Evolutionary conservation across 2,113 vertebrate genomes (phyloP).

Genomic region (Phaethornis superciliosus): DNA sequence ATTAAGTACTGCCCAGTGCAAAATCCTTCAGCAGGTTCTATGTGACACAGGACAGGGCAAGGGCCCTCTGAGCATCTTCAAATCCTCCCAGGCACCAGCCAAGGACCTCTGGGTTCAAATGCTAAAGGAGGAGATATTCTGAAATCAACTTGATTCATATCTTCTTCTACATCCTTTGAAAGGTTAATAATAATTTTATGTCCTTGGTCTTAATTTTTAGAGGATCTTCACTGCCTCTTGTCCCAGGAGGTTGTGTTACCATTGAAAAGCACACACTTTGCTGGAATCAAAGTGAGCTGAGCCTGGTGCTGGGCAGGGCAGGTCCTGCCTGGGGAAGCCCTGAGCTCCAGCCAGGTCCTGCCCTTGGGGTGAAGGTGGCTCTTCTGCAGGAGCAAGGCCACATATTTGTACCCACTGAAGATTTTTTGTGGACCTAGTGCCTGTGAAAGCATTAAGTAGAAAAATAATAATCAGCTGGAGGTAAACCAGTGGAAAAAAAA

Average conservation of each 20-base stretch:
- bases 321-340: background rate
- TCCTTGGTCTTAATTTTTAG: background rate
- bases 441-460: background rate
- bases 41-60: background rate
- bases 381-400: background rate
- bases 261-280: background rate
- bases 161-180: background rate
- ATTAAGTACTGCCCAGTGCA: background rate
- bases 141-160: background rate
- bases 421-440: background rate
- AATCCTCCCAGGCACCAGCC: background rate
- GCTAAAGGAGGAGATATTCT: background rate
- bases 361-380: background rate
- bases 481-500: background rate
- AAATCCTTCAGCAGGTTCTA: background rate
- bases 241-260: background rate
- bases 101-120: background rate
- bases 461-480: background rate
- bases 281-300: background rate
- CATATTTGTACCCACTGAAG: fast-evolving
- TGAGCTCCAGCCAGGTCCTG: background rate
- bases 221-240: background rate
- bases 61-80: fast-evolving
- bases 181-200: background rate
- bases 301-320: background rate